Base-by-base conservation (phyloP, 2,797 vertebrate genomes). In the Loris lydekkerianus region DNA sequence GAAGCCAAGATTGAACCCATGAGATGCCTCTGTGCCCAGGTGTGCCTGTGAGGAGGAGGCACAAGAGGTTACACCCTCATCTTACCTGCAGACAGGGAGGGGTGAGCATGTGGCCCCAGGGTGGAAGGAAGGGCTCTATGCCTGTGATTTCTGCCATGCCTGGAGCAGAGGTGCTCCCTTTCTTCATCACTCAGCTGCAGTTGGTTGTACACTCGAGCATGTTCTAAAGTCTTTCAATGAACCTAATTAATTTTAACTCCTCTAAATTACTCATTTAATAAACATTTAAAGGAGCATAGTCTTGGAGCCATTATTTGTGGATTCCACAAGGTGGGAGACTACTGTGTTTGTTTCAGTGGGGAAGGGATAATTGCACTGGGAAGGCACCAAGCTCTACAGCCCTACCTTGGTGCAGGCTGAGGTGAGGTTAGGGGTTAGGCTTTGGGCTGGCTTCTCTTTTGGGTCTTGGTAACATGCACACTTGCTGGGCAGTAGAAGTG, bases 331-430 rank as follows among this genome's bases (percentile, higher is more conserved):
- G 53, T 23, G 27, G 80, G 94, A 97, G 91, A 88, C 76, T 3
- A 8, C 3, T 58, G 58, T 70, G 86, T 84, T 67, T 9, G 5
- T 94, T 96, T 95, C 58, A 20, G 69, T 84, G 73, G 7, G 4
- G 0, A 0, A n/a, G 21, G 90, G 83, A 49, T 5, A 9, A 53
- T 31, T 17, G 53, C 18, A 27, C 43, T 3, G 5, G 0, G 0
- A 92, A 69, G 37, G 37, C 40, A 25, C 11, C 27, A 56, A 72
- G 40, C 58, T 78, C 29, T 65, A 15, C 14, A 72, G 37, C 63
- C 73, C 29, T 60, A 15, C 21, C 1, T 4, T 25, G 34, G 4
- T 11, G 8, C 18, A 65, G 43, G 34, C 37, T 49, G 17, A 37
- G 17, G 34, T 4, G 9, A 69, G 31, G 0, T 27, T 5, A 20